These are phyloP conservation scores for Pollenia amentaria DNA, from an alignment of 2,888 invertebrate genomes.

Conservation along the genomic window DNA sequence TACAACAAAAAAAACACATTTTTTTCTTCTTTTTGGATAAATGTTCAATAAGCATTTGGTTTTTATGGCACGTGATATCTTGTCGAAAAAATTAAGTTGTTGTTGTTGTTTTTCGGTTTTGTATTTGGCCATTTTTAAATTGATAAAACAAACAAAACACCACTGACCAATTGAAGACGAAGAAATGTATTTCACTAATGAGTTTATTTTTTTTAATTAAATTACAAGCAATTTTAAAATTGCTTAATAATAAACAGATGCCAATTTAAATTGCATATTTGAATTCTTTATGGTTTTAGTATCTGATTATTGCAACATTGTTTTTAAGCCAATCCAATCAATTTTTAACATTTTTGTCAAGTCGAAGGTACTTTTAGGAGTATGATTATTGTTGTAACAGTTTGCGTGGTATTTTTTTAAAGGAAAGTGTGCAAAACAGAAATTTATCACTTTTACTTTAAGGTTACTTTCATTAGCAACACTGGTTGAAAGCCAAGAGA, in stretches of 20 bases:
- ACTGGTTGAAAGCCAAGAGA: background rate
- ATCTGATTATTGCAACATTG: conserved; percentile 18
- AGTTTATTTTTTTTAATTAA: conserved; percentile 57
- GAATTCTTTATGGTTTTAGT: conserved; percentile 45
- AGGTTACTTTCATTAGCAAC: conserved; percentile 16
- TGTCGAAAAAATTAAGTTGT: conserved; percentile 63
- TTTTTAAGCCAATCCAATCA: conserved; percentile 38
- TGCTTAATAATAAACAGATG: conserved; percentile 57
- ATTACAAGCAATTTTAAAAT: conserved; percentile 56
- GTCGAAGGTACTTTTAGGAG: background rate
- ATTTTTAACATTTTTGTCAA: conserved; percentile 18
- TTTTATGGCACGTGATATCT: conserved; percentile 72
- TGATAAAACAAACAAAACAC: conserved; percentile 40
- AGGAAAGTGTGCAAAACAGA: conserved; percentile 20
- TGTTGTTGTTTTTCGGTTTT: conserved; percentile 56
- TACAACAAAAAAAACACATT: background rate
- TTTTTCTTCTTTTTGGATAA: conserved; percentile 51
- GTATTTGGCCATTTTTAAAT: conserved; percentile 59
- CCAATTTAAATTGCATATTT: conserved; percentile 49
- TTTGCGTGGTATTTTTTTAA: conserved; percentile 24
- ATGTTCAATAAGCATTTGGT: conserved; percentile 72
- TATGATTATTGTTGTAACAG: background rate
- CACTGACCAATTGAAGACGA: conserved; percentile 62
- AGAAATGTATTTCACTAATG: conserved; percentile 70
- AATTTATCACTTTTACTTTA: conserved; percentile 40